A percentile compares a stretch with the other conserved stretches of the same genome.
These are phyloP conservation scores for Tolypeutes matacus DNA, from an alignment of 2,797 vertebrate genomes.

Conservation along the genomic window DNA sequence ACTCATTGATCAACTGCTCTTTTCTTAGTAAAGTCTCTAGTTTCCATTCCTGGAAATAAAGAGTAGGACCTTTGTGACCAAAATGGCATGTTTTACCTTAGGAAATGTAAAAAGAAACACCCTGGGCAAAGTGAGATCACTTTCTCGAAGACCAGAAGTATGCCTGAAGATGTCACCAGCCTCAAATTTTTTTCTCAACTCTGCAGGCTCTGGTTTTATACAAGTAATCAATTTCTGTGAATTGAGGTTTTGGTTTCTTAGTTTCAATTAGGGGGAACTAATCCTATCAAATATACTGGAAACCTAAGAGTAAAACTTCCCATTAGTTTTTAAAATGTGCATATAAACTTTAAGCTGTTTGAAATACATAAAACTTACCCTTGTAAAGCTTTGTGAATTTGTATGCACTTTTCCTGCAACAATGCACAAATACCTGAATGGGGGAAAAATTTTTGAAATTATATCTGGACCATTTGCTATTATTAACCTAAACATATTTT, in stretches of 20 bases:
- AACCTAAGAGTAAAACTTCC: neutral
- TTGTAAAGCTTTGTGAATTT: slow-evolving; percentile 92
- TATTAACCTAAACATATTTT: neutral
- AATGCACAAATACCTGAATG: slow-evolving; percentile 92
- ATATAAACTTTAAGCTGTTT: neutral
- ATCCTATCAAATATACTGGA: neutral
- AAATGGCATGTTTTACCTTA: neutral
- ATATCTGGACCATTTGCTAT: neutral
- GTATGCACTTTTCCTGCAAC: slow-evolving; percentile 92
- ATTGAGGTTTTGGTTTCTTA: slow-evolving; percentile 10
- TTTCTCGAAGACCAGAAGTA: neutral
- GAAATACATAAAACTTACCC: slow-evolving; percentile 89
- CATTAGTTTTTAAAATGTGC: neutral
- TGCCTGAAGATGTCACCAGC: neutral
- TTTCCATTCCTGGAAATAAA: neutral
- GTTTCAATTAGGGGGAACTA: neutral
- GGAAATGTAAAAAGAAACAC: slow-evolving; percentile 10
- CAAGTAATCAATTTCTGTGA: neutral
- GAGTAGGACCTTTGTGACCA: neutral
- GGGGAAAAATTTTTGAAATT: slow-evolving; percentile 29
- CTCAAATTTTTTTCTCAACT: neutral
- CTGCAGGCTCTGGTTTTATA: neutral
- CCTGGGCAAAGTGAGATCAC: neutral
- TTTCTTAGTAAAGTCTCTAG: neutral
- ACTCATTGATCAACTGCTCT: neutral